phyloP scores from a whole-genome alignment of 2,113 vertebrate species.

The Cygnus atratus region DNA sequence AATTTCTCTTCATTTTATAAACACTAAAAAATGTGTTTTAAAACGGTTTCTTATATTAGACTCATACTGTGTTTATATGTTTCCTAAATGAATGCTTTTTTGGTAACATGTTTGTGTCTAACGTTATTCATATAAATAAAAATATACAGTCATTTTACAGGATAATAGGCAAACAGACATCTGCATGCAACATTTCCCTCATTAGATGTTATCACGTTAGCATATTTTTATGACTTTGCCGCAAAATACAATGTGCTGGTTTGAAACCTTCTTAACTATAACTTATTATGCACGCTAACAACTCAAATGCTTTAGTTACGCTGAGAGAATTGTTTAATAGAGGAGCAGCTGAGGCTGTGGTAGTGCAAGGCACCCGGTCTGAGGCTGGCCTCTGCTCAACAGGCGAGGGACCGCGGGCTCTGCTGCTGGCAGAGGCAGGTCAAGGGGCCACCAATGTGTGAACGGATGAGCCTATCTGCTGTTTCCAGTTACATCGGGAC shows the following conservation, averaged over 20 bases:
- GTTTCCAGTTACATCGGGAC: not conserved
- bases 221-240: conserved; percentile 67
- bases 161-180: conserved; percentile 71
- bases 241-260: conserved; percentile 65
- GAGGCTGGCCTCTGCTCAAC: too few relatives aligned
- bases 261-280: conserved; percentile 61
- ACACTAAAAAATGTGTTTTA: conserved; percentile 49
- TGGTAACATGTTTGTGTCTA: conserved; percentile 53
- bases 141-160: conserved; percentile 64
- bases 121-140: conserved; percentile 68
- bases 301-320: conserved; percentile 47
- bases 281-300: conserved; percentile 52
- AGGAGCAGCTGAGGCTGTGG: not conserved
- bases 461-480: not conserved
- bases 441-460: not conserved
- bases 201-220: conserved; percentile 67
- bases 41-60: conserved; percentile 62
- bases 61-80: conserved; percentile 45
- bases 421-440: not conserved
- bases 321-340: conserved; percentile 25
- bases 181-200: conserved; percentile 67
- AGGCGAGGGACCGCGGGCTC: too few relatives aligned
- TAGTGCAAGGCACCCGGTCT: not conserved
- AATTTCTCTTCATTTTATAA: conserved; percentile 52
- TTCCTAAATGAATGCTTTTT: conserved; percentile 56